phyloP scores from a whole-genome alignment of 2,113 vertebrate genomes.

The Pelecanus crispus region DNA sequence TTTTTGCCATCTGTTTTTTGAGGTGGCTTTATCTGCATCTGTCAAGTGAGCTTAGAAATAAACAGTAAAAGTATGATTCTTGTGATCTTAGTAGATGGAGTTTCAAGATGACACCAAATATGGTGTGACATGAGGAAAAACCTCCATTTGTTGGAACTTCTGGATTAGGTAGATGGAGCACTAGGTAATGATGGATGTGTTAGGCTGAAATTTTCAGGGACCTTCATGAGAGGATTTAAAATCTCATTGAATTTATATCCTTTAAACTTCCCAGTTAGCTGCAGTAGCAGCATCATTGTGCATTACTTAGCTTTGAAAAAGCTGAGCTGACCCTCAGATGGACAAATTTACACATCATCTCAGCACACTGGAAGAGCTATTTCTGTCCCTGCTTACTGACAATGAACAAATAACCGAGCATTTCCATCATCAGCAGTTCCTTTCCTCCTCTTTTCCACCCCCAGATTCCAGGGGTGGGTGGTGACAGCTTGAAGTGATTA shows the following conservation, averaged over 20 bases:
- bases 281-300: neutral
- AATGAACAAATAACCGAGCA: slow-evolving; percentile 31
- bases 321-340: neutral
- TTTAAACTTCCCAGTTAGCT: neutral
- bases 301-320: neutral
- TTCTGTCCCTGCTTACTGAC: slow-evolving; percentile 16
- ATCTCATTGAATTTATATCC: neutral
- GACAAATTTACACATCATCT: neutral
- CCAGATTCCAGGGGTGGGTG: slow-evolving; percentile 46
- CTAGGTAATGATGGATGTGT: neutral
- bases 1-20: neutral
- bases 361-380: neutral
- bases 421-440: slow-evolving; percentile 32
- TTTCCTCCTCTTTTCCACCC: slow-evolving; percentile 47
- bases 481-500: slow-evolving; percentile 53
- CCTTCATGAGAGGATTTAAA: neutral
- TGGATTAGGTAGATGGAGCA: neutral
- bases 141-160: neutral
- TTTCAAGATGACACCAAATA: neutral
- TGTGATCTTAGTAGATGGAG: neutral
- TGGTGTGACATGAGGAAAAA: neutral
- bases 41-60: neutral
- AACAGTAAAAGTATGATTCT: neutral
- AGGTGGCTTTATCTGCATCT: neutral
- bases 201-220: neutral